Percentiles rank a stretch among this genome's conserved stretches.
Conservation (phyloP, 2,888 invertebrate species). For the Orthonevra nobilis region DNA sequence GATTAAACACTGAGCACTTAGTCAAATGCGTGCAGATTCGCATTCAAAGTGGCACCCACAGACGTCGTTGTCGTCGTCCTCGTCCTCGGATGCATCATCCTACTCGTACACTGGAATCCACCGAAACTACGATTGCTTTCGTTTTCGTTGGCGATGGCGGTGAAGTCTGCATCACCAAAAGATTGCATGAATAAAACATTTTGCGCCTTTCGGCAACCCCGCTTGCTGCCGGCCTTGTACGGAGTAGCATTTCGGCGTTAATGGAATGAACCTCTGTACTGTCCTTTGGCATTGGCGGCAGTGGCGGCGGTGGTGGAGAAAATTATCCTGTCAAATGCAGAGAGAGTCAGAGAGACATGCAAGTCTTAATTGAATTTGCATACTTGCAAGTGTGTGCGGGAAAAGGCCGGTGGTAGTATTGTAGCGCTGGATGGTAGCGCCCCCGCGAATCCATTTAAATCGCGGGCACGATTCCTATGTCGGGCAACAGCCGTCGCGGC, state of each 20-base stretch:
- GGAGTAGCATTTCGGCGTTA: conserved; percentile 48
- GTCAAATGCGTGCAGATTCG: conserved; percentile 73
- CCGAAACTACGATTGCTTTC: conserved; percentile 38
- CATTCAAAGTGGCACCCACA: conserved; percentile 58
- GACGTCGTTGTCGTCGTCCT: conserved; percentile 30
- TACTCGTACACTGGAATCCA: conserved; percentile 21
- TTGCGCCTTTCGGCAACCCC: conserved; percentile 38
- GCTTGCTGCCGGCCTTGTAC: not conserved
- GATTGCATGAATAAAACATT: conserved; percentile 70
- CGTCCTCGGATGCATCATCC: no score
- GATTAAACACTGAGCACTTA: conserved; percentile 74
- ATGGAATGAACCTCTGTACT: conserved; percentile 65
- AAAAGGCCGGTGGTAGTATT: not conserved
- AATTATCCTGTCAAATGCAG: conserved; percentile 71
- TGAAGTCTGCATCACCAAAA: conserved; percentile 13
- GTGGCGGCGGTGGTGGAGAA: conserved; percentile 64
- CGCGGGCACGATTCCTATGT: conserved; percentile 39
- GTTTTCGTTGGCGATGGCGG: conserved; percentile 28
- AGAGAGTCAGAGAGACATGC: conserved; percentile 66
- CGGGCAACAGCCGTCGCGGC: conserved; percentile 22
- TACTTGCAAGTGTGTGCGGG: conserved; percentile 33
- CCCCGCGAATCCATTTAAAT: conserved; percentile 64
- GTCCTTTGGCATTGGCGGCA: conserved; percentile 69
- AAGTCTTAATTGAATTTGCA: conserved; percentile 71
- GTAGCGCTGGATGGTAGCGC: conserved; percentile 33